Base-by-base conservation (phyloP, 1,140 invertebrate species). In the Tenebrio molitor region DNA sequence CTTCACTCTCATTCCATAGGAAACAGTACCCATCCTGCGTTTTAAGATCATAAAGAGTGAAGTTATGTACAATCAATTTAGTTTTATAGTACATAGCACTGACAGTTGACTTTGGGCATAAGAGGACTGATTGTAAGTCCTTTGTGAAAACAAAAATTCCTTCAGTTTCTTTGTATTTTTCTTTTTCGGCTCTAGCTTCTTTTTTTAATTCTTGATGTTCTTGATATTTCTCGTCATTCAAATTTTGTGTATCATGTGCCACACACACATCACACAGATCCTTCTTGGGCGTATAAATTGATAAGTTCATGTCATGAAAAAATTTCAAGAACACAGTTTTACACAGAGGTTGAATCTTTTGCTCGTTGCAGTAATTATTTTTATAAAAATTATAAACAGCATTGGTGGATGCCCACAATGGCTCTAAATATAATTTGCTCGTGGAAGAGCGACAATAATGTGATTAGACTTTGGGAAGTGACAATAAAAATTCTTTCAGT, bases 51-150 rank as follows among this genome's bases (percentile, higher is more conserved):
- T 74, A 83, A 29, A 83, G 44, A 5, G 79, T 82, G 69, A 80
- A 84, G 72, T 84, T 84, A 69, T 84, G 81, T 14, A 80, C 73
- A 0, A 41, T 42, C 5, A 84, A 71, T 75, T 83, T 83, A n/a
- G 73, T 81, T 63, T 80, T 79, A 70, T 81, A 81, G 64, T 81
- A 81, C 6, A 79, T 36, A 17, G 72, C 21, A 21, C 66, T 74
- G 8, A 75, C 77, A 10, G 77, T 68, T 2, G 66, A 72, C 33
- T 66, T 69, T 0, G 74, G 71, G 25, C 69, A 64, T 21, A 73
- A n/a, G 5, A 75, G 33, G 33, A 77, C 74, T 5, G 53, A 34
- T 33, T 76, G 69, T 10, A 76, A 19, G 34, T 71, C 72, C 53
- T 41, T 64, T 17, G 69, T 71, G 16, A 71, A 5, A 19, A 34